These are phyloP conservation scores for Cottoperca gobio DNA, from an alignment of 2,797 vertebrate species.

Conservation along the genomic window DNA sequence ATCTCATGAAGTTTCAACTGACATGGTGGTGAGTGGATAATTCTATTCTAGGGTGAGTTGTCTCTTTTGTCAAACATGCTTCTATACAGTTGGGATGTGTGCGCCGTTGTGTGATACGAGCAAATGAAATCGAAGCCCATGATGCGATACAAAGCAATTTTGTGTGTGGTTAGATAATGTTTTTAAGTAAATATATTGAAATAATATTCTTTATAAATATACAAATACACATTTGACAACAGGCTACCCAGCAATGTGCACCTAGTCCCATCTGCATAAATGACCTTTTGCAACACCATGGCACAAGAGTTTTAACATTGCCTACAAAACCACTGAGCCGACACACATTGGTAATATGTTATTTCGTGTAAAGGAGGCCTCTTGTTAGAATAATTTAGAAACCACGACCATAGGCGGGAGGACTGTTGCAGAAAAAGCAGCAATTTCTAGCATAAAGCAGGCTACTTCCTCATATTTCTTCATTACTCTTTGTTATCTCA, in stretches of 20 bases:
- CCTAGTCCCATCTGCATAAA: background rate
- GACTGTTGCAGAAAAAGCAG: background rate
- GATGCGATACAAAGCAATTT: background rate
- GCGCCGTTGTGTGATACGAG: background rate
- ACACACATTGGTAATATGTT: background rate
- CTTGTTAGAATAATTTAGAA: slow-evolving; percentile 6
- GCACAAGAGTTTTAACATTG: background rate
- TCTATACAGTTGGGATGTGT: background rate
- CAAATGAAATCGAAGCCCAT: background rate
- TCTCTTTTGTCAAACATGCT: background rate
- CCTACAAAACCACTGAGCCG: background rate
- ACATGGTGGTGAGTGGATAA: background rate
- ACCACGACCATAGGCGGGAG: background rate
- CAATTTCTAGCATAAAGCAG: background rate
- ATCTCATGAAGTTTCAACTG: background rate
- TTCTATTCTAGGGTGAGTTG: background rate
- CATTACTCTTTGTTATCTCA: slow-evolving; percentile 13
- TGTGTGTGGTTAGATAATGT: background rate
- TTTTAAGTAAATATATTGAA: background rate
- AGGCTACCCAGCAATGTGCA: background rate
- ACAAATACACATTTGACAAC: background rate
- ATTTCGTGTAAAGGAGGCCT: background rate
- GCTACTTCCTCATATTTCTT: background rate
- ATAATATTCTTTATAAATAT: background rate
- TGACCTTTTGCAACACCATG: background rate